Evolutionary conservation across 2,113 vertebrate genomes (phyloP).

Genomic region (Puntigrus tetrazona): DNA sequence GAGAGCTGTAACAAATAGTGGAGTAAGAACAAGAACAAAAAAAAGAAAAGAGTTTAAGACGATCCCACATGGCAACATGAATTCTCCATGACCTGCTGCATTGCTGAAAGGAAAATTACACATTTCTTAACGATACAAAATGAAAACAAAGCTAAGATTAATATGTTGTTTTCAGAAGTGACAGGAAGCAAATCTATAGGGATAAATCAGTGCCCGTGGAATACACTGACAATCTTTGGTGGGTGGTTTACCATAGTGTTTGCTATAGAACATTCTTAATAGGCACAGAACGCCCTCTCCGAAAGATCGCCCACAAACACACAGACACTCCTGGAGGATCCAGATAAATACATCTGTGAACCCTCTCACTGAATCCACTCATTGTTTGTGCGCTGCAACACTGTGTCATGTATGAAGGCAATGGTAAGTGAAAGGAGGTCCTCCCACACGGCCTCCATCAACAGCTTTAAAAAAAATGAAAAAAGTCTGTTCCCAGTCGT

Average conservation of each 20-base stretch:
- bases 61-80: slow-evolving; percentile 1
- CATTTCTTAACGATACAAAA: not conserved
- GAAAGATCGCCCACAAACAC: slow-evolving; percentile 35
- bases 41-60: not conserved
- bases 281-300: slow-evolving; percentile 16
- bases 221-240: slow-evolving; percentile 43
- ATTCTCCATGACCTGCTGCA: slow-evolving; percentile 18
- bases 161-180: slow-evolving; percentile 18
- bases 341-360: slow-evolving; percentile 38
- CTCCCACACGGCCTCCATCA: slow-evolving; percentile 40
- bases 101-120: slow-evolving; percentile 10
- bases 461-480: slow-evolving; percentile 7
- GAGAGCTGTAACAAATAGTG: not conserved
- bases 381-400: slow-evolving; percentile 20
- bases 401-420: slow-evolving; percentile 32
- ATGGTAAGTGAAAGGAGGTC: slow-evolving; percentile 26
- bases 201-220: slow-evolving; percentile 58
- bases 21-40: not conserved
- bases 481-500: not conserved
- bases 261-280: slow-evolving; percentile 10
- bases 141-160: not conserved
- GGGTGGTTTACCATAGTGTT: slow-evolving; percentile 47
- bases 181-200: slow-evolving; percentile 65
- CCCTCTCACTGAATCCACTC: slow-evolving; percentile 22
- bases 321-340: slow-evolving; percentile 18